A percentile compares a stretch with the other conserved stretches of the same genome.
phyloP scores from a whole-genome alignment of 2,797 vertebrate species.

The Columba guinea region DNA sequence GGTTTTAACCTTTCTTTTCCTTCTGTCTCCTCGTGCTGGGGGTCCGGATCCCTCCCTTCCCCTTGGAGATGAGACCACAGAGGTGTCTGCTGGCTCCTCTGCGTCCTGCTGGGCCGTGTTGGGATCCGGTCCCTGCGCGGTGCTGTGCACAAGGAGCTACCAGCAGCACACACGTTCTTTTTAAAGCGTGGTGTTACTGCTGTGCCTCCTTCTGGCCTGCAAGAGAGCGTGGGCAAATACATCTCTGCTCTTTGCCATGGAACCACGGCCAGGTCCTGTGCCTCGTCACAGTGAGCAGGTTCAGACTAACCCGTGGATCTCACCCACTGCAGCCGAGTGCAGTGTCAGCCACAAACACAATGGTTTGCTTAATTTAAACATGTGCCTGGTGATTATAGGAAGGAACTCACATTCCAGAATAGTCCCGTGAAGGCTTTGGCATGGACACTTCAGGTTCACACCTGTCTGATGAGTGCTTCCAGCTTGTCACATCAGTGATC shows the following conservation, averaged over 20 bases:
- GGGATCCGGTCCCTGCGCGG: fast-evolving
- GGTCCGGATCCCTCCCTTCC: neutral
- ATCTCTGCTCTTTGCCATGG: neutral
- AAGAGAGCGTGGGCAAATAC: neutral
- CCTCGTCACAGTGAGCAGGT: neutral
- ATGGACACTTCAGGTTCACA: neutral
- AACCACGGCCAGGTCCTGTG: neutral
- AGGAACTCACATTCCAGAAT: neutral
- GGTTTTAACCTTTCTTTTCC: neutral
- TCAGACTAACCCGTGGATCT: neutral
- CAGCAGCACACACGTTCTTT: neutral
- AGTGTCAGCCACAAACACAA: neutral
- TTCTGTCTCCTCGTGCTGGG: neutral
- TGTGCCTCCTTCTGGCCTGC: neutral
- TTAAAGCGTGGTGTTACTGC: neutral
- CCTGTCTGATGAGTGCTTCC: conserved; percentile 32
- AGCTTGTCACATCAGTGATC: conserved; percentile 56
- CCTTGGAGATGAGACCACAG: fast-evolving
- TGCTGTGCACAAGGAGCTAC: fast-evolving
- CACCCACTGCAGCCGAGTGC: neutral
- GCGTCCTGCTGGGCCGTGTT: neutral
- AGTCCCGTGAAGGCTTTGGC: neutral
- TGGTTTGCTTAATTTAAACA: neutral
- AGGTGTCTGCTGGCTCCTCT: neutral
- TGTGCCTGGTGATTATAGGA: neutral